A percentile compares a stretch with the other conserved stretches of the same genome.
Evolutionary conservation across 1,140 invertebrate genomes (phyloP).

Genomic region (Nephotettix cincticeps): DNA sequence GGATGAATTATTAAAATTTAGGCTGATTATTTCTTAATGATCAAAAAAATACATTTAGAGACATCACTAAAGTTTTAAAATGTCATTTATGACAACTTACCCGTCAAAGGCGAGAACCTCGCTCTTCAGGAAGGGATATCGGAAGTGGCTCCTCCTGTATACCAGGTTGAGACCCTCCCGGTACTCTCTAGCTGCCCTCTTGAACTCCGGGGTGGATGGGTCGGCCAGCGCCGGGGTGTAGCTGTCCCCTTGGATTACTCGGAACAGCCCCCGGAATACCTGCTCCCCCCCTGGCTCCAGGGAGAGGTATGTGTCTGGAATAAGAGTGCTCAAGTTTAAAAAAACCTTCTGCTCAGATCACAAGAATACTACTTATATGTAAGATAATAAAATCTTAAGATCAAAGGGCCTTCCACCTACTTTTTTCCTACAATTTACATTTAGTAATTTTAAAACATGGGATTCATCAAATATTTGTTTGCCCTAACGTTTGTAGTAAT

Average conservation of each 20-base stretch:
- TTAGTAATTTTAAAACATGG: too few relatives aligned
- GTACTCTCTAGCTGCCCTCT: slow-evolving; percentile 67
- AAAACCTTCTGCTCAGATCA: too few relatives aligned
- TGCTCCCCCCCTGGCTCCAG: slow-evolving; percentile 73
- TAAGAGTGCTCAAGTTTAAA: too few relatives aligned
- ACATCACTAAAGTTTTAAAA: not conserved
- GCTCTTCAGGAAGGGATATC: slow-evolving; percentile 63
- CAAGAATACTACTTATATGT: too few relatives aligned
- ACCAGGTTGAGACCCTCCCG: slow-evolving; percentile 71
- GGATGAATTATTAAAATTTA: too few relatives aligned
- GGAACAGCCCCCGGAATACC: slow-evolving; percentile 75
- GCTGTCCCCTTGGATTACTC: slow-evolving; percentile 63
- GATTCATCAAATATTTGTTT: too few relatives aligned
- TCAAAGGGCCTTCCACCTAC: too few relatives aligned
- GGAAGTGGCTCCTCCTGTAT: slow-evolving; percentile 67
- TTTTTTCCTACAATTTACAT: too few relatives aligned
- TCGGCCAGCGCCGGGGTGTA: slow-evolving; percentile 64
- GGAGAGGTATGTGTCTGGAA: slow-evolving; percentile 77
- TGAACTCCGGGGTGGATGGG: slow-evolving; percentile 63
- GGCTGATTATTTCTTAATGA: too few relatives aligned
- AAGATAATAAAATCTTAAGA: too few relatives aligned
- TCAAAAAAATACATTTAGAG: not conserved
- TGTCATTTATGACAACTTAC: too few relatives aligned
- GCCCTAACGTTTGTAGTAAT: too few relatives aligned
- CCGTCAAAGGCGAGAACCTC: slow-evolving; percentile 78